phyloP scores from a whole-genome alignment of 2,888 invertebrate species.

The Andrena haemorrhoa region DNA sequence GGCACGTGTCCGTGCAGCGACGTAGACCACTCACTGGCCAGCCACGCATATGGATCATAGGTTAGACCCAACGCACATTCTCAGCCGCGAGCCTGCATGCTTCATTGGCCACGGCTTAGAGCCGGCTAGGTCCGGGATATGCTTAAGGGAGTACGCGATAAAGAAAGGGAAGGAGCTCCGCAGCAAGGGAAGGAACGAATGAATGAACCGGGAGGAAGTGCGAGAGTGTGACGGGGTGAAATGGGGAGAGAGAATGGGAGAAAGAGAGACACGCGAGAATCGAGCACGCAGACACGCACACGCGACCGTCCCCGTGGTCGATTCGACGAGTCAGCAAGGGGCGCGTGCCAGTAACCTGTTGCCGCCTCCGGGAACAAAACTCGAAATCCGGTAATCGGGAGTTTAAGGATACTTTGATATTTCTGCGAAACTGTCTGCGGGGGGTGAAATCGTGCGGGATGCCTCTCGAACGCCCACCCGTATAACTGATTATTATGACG shows the following conservation, averaged over 20 bases:
- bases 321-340: slow-evolving; percentile 68
- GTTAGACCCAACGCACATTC: slow-evolving; percentile 73
- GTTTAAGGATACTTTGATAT: slow-evolving; percentile 69
- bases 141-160: neutral
- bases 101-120: neutral
- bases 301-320: slow-evolving; percentile 70
- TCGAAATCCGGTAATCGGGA: slow-evolving; percentile 73
- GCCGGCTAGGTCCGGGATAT: neutral
- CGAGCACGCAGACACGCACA: slow-evolving; percentile 72
- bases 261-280: slow-evolving; percentile 66
- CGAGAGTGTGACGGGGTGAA: slow-evolving; percentile 9
- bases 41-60: slow-evolving; percentile 82
- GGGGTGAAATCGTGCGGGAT: slow-evolving; percentile 35
- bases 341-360: slow-evolving; percentile 76
- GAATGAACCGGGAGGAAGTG: slow-evolving; percentile 20
- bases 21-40: slow-evolving; percentile 45
- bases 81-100: neutral
- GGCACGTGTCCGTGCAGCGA: slow-evolving; percentile 53
- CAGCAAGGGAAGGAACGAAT: slow-evolving; percentile 14
- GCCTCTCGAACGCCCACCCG: slow-evolving; percentile 7
- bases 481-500: slow-evolving; percentile 17
- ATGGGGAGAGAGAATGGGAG: slow-evolving; percentile 42
- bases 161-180: neutral
- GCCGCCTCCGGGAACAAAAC: slow-evolving; percentile 72
- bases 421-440: slow-evolving; percentile 49